Evolutionary conservation across 2,113 vertebrate genomes (phyloP), one percentile per base, ranked within the genome.

Genomic region (Boulengeromyrus knoepffleri): DNA sequence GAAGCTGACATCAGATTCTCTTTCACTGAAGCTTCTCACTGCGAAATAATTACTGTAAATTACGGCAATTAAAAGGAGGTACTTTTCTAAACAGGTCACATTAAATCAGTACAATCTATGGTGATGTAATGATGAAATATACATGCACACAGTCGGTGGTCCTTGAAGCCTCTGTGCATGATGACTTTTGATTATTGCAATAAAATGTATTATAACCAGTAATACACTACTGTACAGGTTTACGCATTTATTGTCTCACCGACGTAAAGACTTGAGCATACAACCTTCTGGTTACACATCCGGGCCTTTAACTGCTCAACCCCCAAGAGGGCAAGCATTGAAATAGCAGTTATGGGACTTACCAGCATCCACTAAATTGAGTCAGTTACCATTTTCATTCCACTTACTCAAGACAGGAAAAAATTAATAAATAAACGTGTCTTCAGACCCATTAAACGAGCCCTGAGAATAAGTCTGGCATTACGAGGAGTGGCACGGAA

Each of bases 391-490:
- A 36, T 42, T 83, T 45, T 83, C 77, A 10, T 31, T 39, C 31
- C 87, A 88, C 52, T 52, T 70, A 88, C 62, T 46, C 39, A 74
- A 74, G 10, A 49, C 88, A 53, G n/a, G 47, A 87, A 87, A 87
- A 87, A 53, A 87, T 17, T 13, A 39, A 88, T 39, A 88, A 88
- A 88, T 31, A 88, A 88, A 62, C 24, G 21, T 62, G 56, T 62
- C n/a, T 50, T 87, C 19, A 47, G 49, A 86, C 42, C 45, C 45
- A 86, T 86, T 87, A 87, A 87, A 52, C 3, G 6, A 31, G 85
- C 46, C 85, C 85, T 52, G 47, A 58, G 87, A 46, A 56, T 58
- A 88, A 70, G 49, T 24, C 53, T 58, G 52, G 52, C 50, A 36
- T 49, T 58, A 36, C 5, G 52, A 39, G 27, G 27, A 56, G 39